A percentile compares a stretch with the other conserved stretches of the same genome.
phyloP scores from a whole-genome alignment of 2,113 vertebrate genomes.

The Candoia aspera region DNA sequence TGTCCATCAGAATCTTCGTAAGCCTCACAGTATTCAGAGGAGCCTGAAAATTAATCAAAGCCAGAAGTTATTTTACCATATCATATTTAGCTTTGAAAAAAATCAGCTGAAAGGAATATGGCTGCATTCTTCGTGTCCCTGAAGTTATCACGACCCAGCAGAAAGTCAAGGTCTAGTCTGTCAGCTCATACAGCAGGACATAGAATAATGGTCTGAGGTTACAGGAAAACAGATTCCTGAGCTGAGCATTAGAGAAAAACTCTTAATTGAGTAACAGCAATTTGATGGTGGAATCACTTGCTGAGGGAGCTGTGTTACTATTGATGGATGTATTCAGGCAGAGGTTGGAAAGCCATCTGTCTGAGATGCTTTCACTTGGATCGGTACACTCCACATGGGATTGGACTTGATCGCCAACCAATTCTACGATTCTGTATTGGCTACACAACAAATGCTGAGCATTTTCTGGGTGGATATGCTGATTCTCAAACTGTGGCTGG shows the following conservation, averaged over 20 bases:
- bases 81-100: neutral
- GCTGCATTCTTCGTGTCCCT: neutral
- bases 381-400: neutral
- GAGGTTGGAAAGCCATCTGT: neutral
- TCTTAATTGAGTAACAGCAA: neutral
- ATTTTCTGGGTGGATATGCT: neutral
- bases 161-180: neutral
- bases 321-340: neutral
- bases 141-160: neutral
- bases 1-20: neutral
- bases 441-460: neutral
- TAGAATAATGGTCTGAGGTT: neutral
- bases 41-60: conserved; percentile 8
- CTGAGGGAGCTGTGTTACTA: neutral
- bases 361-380: neutral
- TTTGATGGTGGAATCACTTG: neutral
- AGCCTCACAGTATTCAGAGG: conserved; percentile 11
- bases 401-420: neutral
- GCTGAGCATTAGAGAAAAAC: neutral
- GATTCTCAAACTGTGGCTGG: neutral
- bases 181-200: neutral
- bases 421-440: neutral
- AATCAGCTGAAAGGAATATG: neutral
- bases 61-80: neutral
- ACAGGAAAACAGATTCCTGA: neutral